Conservation (phyloP, 2,113 vertebrate genomes). For the Pelecanoides urinatrix region DNA sequence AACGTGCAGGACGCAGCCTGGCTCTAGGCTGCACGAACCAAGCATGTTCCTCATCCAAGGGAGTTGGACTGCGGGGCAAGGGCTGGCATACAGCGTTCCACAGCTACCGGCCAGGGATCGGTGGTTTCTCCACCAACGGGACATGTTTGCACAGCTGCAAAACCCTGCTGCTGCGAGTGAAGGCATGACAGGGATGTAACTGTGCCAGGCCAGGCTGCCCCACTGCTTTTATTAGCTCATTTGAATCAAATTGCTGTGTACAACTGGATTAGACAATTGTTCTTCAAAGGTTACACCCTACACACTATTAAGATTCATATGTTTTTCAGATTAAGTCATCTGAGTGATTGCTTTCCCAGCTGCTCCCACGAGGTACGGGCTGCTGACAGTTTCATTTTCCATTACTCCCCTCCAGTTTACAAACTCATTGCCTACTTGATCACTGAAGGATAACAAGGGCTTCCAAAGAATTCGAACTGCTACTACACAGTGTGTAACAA, state of each 20-base stretch:
- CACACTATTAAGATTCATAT: background rate
- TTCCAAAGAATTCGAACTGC: background rate
- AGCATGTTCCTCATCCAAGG: fast-evolving
- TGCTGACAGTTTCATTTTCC: background rate
- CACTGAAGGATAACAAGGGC: background rate
- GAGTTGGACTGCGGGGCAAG: background rate
- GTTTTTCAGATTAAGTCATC: background rate
- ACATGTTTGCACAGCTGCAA: background rate
- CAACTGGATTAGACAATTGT: background rate
- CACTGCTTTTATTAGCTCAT: background rate
- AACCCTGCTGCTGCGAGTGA: fast-evolving
- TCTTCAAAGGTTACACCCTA: background rate
- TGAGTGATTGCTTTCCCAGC: background rate
- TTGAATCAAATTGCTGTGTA: background rate
- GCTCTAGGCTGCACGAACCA: background rate
- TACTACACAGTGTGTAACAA: background rate
- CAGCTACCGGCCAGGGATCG: fast-evolving
- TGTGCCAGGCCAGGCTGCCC: background rate
- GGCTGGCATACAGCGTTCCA: background rate
- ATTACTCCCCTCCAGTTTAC: background rate
- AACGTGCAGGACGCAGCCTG: fast-evolving
- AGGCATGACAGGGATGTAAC: background rate
- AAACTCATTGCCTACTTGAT: background rate
- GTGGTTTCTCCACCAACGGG: background rate
- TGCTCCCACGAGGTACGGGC: background rate